Evolutionary conservation across 2,113 vertebrate species (phyloP).

Genomic region (Collichthys lucidus): DNA sequence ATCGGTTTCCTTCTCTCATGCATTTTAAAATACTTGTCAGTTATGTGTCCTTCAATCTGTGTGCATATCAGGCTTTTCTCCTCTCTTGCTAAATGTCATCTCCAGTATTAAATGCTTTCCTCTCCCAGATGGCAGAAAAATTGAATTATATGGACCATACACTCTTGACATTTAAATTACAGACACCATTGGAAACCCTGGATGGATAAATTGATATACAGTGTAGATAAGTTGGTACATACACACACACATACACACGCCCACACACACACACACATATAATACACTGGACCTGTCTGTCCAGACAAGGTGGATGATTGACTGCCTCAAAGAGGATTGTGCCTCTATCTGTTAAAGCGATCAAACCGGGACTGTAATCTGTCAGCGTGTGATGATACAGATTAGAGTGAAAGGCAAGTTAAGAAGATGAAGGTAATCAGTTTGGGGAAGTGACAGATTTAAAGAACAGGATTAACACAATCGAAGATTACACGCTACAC

Average conservation of each 20-base stretch:
- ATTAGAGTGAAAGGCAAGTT: slow-evolving; percentile 67
- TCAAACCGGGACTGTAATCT: slow-evolving; percentile 62
- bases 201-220: slow-evolving; percentile 49
- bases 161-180: slow-evolving; percentile 74
- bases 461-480: slow-evolving; percentile 70
- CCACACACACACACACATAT: neutral
- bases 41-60: slow-evolving; percentile 55
- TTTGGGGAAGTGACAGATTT: slow-evolving; percentile 69
- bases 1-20: slow-evolving; percentile 29
- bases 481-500: slow-evolving; percentile 58
- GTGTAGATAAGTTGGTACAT: slow-evolving; percentile 15
- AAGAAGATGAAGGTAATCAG: slow-evolving; percentile 75
- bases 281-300: slow-evolving; percentile 14
- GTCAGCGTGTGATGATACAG: slow-evolving; percentile 63
- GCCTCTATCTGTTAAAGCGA: slow-evolving; percentile 55
- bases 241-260: neutral
- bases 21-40: slow-evolving; percentile 50
- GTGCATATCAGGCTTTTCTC: slow-evolving; percentile 51
- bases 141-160: slow-evolving; percentile 66
- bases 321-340: slow-evolving; percentile 58
- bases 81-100: slow-evolving; percentile 72
- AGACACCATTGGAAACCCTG: slow-evolving; percentile 54
- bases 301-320: slow-evolving; percentile 44
- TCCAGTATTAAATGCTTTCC: slow-evolving; percentile 53
- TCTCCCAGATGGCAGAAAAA: slow-evolving; percentile 51